Evolutionary conservation across 2,888 invertebrate species (phyloP).

Genomic region (Prionchulus punctatus): DNA sequence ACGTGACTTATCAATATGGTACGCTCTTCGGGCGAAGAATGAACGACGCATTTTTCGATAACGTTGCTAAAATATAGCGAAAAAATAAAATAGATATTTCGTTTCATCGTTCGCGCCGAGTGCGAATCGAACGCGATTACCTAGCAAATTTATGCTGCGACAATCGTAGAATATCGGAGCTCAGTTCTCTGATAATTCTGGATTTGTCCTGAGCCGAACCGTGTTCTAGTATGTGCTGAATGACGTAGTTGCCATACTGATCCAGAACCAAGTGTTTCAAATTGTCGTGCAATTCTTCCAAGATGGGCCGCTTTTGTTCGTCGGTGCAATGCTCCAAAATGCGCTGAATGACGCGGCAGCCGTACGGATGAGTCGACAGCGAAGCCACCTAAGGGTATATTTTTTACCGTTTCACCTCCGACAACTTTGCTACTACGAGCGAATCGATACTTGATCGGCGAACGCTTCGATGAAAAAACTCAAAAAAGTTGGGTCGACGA

Average conservation of each 20-base stretch:
- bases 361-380: conserved; percentile 94
- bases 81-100: background rate
- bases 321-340: conserved; percentile 92
- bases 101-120: background rate
- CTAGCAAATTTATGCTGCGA: conserved; percentile 96
- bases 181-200: conserved; percentile 60
- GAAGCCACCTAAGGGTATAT: conserved; percentile 76
- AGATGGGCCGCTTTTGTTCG: conserved; percentile 69
- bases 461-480: conserved; percentile 81
- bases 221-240: conserved; percentile 92
- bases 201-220: conserved; percentile 87
- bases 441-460: conserved; percentile 22
- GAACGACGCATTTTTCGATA: conserved; percentile 95
- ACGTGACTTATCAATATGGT: conserved; percentile 93
- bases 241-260: conserved; percentile 96
- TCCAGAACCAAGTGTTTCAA: conserved; percentile 57
- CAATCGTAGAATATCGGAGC: conserved; percentile 55
- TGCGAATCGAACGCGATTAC: background rate
- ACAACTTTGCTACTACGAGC: no score
- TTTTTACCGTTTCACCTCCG: no score
- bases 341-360: conserved; percentile 95
- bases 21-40: conserved; percentile 81
- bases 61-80: conserved; percentile 53
- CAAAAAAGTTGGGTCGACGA: conserved; percentile 86
- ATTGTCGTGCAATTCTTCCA: conserved; percentile 82